Conservation (phyloP, 1,140 invertebrate species). For the Drosophila dunni region DNA sequence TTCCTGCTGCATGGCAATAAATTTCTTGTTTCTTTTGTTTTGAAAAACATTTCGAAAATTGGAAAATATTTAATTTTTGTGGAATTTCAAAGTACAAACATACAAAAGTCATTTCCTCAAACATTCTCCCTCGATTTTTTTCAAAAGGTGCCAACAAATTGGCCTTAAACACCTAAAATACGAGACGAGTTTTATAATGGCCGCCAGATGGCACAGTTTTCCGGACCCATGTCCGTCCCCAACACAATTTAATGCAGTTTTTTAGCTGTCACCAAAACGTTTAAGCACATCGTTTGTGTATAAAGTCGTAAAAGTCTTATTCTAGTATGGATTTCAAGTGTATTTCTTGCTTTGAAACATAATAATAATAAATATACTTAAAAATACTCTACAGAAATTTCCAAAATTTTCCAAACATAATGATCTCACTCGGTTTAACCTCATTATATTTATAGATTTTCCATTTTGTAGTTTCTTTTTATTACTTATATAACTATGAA, state of each 20-base stretch:
- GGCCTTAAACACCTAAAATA: constrained; percentile 25
- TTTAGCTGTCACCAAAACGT: constrained; percentile 37
- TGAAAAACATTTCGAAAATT: constrained; percentile 32
- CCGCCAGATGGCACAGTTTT: constrained; percentile 40
- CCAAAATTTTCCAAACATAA: constrained; percentile 4
- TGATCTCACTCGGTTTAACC: constrained; percentile 14
- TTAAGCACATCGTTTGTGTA: constrained; percentile 12
- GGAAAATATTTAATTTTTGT: constrained; percentile 32
- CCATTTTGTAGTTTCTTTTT: background rate
- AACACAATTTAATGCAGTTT: constrained; percentile 22
- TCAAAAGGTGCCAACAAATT: constrained; percentile 49
- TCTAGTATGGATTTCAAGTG: constrained; percentile 60
- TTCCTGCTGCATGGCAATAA: constrained; percentile 18
- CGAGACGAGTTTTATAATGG: constrained; percentile 37
- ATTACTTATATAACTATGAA: constrained; percentile 1
- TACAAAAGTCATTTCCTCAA: constrained; percentile 39
- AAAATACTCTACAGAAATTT: constrained; percentile 28
- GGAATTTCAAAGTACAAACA: constrained; percentile 39
- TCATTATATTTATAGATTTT: constrained; percentile 20
- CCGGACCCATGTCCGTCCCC: constrained; percentile 2
- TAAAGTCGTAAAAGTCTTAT: constrained; percentile 29
- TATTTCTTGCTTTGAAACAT: constrained; percentile 57
- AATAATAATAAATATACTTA: constrained; percentile 11
- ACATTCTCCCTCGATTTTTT: constrained; percentile 36
- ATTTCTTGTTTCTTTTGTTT: constrained; percentile 34